phyloP scores from a whole-genome alignment of 2,888 invertebrate genomes.

The Philaethria dido region DNA sequence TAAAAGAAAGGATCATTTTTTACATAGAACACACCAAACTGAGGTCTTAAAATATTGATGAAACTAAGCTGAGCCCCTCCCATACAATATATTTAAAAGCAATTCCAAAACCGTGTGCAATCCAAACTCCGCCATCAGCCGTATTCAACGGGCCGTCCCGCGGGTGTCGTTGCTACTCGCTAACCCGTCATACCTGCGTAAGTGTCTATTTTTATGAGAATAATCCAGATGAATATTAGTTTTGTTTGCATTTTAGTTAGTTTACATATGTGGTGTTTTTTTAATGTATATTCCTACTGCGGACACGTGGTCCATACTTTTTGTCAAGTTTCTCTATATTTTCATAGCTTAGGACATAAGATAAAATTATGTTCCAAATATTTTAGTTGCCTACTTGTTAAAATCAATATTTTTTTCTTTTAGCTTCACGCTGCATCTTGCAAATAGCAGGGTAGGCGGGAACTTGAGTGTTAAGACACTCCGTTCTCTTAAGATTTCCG shows the following conservation, averaged over 20 bases:
- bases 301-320: too few relatives aligned
- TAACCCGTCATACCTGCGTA: constrained; percentile 27
- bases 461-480: too few relatives aligned
- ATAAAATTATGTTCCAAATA: too few relatives aligned
- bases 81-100: constrained; percentile 46
- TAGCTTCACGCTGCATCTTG: too few relatives aligned
- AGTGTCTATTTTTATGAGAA: constrained; percentile 35
- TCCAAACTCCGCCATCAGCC: constrained; percentile 44
- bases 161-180: constrained; percentile 65
- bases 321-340: too few relatives aligned
- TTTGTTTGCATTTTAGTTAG: constrained; percentile 2
- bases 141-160: constrained; percentile 59
- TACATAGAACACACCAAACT: neutral
- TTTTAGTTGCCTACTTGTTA: too few relatives aligned
- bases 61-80: constrained; percentile 34
- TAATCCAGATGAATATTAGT: constrained; percentile 11
- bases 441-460: too few relatives aligned
- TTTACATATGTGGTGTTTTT: neutral
- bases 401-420: too few relatives aligned
- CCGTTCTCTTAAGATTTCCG: too few relatives aligned
- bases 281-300: too few relatives aligned
- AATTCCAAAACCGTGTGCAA: constrained; percentile 53
- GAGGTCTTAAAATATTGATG: constrained; percentile 37
- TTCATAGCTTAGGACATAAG: too few relatives aligned
- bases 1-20: neutral